A percentile compares a stretch with the other conserved stretches of the same genome.
Evolutionary conservation across 2,888 invertebrate genomes (phyloP).

Genomic region (Drosophila austrosaltans): DNA sequence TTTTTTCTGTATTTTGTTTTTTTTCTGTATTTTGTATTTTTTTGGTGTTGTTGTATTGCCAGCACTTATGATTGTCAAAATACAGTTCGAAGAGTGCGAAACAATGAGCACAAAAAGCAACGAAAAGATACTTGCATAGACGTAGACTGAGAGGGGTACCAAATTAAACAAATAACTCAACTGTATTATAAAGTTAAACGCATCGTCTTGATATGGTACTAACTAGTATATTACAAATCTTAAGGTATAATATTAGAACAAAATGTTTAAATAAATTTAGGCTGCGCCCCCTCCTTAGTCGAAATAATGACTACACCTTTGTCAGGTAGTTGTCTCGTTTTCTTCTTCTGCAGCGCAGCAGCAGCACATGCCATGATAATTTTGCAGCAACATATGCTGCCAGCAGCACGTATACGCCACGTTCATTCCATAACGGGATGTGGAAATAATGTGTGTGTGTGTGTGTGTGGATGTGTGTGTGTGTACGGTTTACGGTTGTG

Average conservation of each 20-base stretch:
- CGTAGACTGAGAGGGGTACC: background rate
- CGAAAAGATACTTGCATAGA: conserved; percentile 13
- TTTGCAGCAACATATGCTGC: conserved; percentile 59
- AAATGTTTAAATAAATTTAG: background rate
- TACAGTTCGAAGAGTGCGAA: conserved; percentile 30
- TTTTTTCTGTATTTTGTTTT: background rate
- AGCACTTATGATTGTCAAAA: conserved; percentile 12
- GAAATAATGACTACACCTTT: background rate
- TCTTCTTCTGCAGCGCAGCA: background rate
- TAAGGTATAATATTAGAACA: too few species aligned
- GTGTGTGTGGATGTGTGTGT: too few species aligned
- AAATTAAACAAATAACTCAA: background rate
- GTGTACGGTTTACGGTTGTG: conserved; percentile 3
- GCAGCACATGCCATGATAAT: conserved; percentile 58
- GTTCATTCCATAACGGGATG: conserved; percentile 20
- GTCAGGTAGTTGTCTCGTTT: background rate
- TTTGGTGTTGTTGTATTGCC: conserved; percentile 11
- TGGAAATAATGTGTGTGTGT: background rate
- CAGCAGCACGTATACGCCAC: conserved; percentile 50
- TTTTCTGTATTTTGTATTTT: background rate
- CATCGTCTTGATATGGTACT: too few species aligned
- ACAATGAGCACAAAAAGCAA: conserved; percentile 46
- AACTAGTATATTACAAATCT: too few species aligned
- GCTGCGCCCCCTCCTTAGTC: background rate
- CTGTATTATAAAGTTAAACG: too few species aligned